These are phyloP conservation scores for Sitophilus oryzae DNA, from an alignment of 1,140 invertebrate species.

Conservation along the genomic window DNA sequence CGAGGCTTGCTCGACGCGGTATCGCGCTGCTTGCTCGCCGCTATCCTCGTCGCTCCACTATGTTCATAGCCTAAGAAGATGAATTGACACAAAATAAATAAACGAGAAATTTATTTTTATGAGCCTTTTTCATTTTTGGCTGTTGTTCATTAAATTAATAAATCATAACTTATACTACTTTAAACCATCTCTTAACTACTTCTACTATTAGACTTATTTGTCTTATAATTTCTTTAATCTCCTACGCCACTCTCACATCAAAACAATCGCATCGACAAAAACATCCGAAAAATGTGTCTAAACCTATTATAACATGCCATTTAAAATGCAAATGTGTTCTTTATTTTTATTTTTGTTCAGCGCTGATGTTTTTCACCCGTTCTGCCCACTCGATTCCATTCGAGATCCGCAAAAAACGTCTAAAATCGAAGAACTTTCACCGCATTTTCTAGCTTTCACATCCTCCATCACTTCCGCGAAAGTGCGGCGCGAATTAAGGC, in stretches of 20 bases:
- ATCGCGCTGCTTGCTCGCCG: no score
- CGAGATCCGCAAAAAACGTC: background rate
- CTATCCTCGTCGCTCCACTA: no score
- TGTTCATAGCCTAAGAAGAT: no score
- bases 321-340: background rate
- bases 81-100: no score
- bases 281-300: background rate
- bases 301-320: background rate
- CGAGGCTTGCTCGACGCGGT: no score
- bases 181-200: no score
- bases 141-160: no score
- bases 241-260: background rate
- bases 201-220: no score
- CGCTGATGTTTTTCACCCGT: background rate
- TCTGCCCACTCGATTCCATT: background rate
- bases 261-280: background rate
- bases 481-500: background rate
- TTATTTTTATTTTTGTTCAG: no score
- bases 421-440: constrained; percentile 5
- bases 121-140: no score
- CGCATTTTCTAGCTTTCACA: constrained; percentile 9
- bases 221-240: background rate
- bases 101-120: no score
- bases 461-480: constrained; percentile 9
- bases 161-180: no score